Evolutionary conservation across 2,888 invertebrate species (phyloP), one percentile per base, ranked within the genome.

Genomic region (Drosophila gaucha): DNA sequence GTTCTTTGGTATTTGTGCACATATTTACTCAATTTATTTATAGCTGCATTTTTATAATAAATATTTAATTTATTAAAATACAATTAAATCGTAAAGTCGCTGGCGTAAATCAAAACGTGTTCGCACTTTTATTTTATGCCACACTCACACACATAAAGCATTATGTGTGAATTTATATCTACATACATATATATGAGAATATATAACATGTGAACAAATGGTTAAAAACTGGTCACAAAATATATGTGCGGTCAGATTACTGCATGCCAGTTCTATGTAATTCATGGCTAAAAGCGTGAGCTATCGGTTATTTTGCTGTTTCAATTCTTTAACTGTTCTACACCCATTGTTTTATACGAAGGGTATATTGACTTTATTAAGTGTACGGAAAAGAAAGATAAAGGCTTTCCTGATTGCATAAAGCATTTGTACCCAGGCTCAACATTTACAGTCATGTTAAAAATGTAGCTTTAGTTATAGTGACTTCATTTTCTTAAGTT

Each of bases 221-320:
- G 70, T 46, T 28, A 51, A 49, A 71, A 75, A 63, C 73, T 63
- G 74, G 70, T 62, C 57, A 74, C 55, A 58, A 67, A 82, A 87
- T 88, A 88, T 86, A 89, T 88, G 86, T 84, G 89, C 64, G 89
- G 86, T 86, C 88, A 86, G 88, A 88, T 87, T 82, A 84, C 85
- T 76, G 76, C 78, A 78, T 65, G 73, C 74, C 74, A 68, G 46
- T 69, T 65, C 62, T 67, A 73, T 80, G 86, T 76, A 74, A 80
- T 85, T 82, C 86, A 79, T 88, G 74, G 71, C 62, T 63, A 64
- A 66, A 52, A 44, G 43, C 54, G 50, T 49, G 55, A 49, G 35
- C 43, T 56, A 8, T 44, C 24, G 0, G 2, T 30, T 31, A 26
- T 44, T 38, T 64, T 22, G 8, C 30, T n/a, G 2, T 14, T n/a